Conservation (phyloP, 2,113 vertebrate species). For the Platanista minor region DNA sequence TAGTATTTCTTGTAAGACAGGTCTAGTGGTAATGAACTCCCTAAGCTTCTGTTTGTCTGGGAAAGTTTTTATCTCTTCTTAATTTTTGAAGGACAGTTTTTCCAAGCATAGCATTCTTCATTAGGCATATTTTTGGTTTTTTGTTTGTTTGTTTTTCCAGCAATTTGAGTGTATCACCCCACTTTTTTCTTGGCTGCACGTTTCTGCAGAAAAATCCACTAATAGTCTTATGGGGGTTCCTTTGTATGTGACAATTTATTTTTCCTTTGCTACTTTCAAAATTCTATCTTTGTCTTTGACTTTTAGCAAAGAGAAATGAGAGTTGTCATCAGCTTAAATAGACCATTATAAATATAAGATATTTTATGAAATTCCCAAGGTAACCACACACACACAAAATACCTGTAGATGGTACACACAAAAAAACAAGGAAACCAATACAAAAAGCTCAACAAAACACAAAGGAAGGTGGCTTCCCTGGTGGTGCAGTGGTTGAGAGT, state of each 20-base stretch:
- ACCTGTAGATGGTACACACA: not conserved
- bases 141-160: not conserved
- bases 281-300: not conserved
- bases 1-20: not conserved
- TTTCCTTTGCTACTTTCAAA: not conserved
- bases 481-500: too few relatives aligned
- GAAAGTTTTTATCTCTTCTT: not conserved
- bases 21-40: not conserved
- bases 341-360: not conserved
- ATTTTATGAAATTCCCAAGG: not conserved
- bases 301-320: not conserved
- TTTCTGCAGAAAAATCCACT: not conserved
- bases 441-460: not conserved
- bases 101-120: not conserved
- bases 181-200: not conserved
- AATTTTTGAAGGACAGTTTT: not conserved
- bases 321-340: not conserved
- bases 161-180: not conserved
- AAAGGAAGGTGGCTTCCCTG: too few relatives aligned
- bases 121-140: not conserved
- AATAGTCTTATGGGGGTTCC: not conserved
- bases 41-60: not conserved
- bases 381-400: not conserved
- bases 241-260: not conserved
- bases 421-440: not conserved